A percentile compares a stretch with the other conserved stretches of the same genome.
Evolutionary conservation across 1,140 invertebrate genomes (phyloP).

Genomic region (Nilaparvata lugens): DNA sequence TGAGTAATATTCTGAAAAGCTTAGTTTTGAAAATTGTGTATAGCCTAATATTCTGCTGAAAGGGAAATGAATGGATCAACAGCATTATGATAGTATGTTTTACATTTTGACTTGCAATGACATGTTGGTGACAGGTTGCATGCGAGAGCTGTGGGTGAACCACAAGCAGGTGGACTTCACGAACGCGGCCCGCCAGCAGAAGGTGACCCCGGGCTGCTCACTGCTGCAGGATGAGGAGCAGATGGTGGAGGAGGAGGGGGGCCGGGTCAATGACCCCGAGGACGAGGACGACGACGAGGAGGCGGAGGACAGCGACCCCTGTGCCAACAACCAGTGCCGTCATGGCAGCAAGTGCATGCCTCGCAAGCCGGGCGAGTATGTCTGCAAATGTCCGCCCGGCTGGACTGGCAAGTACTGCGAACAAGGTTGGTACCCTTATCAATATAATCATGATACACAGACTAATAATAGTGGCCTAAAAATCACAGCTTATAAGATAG

Average conservation of each 20-base stretch:
- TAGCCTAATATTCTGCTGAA: too few relatives aligned
- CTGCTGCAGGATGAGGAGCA: conserved; percentile 50
- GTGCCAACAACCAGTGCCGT: conserved; percentile 73
- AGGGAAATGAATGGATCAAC: too few relatives aligned
- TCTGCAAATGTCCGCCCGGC: conserved; percentile 80
- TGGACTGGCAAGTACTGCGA: conserved; percentile 88
- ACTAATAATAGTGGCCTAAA: too few relatives aligned
- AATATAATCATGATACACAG: too few relatives aligned
- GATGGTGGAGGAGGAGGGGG: conserved; percentile 46
- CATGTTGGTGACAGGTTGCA: conserved; percentile 88
- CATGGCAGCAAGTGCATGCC: conserved; percentile 80
- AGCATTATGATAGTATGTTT: too few relatives aligned
- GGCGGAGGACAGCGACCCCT: conserved; percentile 51
- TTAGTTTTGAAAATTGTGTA: too few relatives aligned
- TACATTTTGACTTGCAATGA: too few relatives aligned
- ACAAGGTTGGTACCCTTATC: conserved; percentile 49
- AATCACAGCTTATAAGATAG: too few relatives aligned
- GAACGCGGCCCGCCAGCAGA: conserved; percentile 74
- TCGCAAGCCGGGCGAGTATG: conserved; percentile 62
- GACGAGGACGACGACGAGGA: conserved; percentile 28
- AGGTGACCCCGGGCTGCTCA: conserved; percentile 69
- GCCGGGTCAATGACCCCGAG: conserved; percentile 34
- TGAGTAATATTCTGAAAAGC: too few relatives aligned
- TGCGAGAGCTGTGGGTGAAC: conserved; percentile 89
- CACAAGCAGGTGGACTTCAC: conserved; percentile 87